Evolutionary conservation across 2,888 invertebrate species (phyloP).

Genomic region (Eupsilia transversa): DNA sequence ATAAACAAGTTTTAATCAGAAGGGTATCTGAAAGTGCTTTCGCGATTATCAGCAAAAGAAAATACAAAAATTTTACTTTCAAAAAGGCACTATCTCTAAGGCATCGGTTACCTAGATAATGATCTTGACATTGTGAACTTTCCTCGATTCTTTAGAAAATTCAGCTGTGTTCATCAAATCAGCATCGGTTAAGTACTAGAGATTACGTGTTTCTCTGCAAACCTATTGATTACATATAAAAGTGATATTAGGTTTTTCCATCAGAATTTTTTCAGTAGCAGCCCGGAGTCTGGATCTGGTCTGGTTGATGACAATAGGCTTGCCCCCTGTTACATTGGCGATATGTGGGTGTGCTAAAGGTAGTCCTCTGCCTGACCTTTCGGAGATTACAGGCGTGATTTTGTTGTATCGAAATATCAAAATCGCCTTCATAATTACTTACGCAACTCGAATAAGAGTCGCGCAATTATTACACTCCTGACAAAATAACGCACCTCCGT

Average conservation of each 20-base stretch:
- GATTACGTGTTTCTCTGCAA: not conserved
- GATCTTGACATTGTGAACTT: not conserved
- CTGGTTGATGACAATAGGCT: not conserved
- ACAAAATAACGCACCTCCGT: constrained; percentile 1
- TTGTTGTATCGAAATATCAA: not conserved
- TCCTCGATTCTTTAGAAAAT: not conserved
- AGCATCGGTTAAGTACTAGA: not conserved
- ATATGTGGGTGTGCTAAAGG: not conserved
- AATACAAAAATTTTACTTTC: not conserved
- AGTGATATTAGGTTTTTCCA: not conserved
- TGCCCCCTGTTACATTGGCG: no score
- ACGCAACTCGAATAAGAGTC: not conserved
- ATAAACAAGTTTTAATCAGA: not conserved
- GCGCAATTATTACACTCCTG: not conserved
- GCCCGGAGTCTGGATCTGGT: no score
- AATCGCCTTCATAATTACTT: not conserved
- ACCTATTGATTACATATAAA: not conserved
- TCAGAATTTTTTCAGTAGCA: not conserved
- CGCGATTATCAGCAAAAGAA: not conserved
- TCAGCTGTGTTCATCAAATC: not conserved
- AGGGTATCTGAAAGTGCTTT: not conserved
- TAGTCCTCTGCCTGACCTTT: not conserved
- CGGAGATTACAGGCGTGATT: not conserved
- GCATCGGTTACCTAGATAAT: not conserved
- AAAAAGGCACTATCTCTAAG: not conserved